These are phyloP conservation scores for Psittacula cyanocephala DNA, from an alignment of 2,113 vertebrate species.

Conservation along the genomic window DNA sequence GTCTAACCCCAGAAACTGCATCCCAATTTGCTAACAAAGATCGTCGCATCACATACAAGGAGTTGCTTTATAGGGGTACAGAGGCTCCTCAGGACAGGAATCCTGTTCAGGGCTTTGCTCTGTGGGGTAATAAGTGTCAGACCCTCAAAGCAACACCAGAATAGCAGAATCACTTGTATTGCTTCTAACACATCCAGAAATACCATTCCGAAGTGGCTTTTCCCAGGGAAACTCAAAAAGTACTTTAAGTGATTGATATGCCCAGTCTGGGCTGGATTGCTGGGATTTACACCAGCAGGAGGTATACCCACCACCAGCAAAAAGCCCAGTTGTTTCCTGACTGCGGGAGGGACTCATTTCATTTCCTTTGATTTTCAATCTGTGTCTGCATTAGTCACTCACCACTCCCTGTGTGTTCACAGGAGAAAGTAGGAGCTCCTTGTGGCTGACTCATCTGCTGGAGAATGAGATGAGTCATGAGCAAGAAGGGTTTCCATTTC, in stretches of 20 bases:
- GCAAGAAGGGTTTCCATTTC: background rate
- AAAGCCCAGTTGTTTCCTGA: background rate
- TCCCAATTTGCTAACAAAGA: background rate
- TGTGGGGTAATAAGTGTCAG: background rate
- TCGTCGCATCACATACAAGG: background rate
- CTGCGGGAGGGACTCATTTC: background rate
- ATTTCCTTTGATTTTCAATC: background rate
- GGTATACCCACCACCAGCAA: background rate
- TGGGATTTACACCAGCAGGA: background rate
- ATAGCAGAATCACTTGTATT: background rate
- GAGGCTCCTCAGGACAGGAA: background rate
- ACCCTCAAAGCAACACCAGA: background rate
- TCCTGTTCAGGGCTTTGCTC: background rate
- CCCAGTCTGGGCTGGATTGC: background rate
- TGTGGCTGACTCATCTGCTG: background rate
- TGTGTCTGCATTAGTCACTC: background rate
- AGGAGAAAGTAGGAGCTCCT: conserved; percentile 4
- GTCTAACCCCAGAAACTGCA: background rate
- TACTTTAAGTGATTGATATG: background rate
- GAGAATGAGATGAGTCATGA: background rate
- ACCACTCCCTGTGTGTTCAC: background rate
- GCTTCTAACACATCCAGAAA: background rate
- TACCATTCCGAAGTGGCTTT: background rate
- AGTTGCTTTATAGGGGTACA: background rate
- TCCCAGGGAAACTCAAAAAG: background rate